These are phyloP conservation scores for Oplegnathus fasciatus DNA, from an alignment of 2,113 vertebrate genomes.

Conservation along the genomic window DNA sequence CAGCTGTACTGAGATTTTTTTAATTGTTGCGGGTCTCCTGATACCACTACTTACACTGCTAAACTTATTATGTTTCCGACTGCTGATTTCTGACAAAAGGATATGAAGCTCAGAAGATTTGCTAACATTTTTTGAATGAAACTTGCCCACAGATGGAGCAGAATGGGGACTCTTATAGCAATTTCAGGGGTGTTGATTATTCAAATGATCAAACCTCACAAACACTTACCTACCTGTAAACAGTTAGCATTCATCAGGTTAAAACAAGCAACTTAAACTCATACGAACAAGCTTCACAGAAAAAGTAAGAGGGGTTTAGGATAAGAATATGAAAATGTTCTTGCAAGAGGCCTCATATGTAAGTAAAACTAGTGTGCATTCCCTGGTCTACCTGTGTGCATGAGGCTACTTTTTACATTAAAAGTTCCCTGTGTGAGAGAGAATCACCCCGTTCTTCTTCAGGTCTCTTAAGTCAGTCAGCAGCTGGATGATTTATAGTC, in stretches of 20 bases:
- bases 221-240: background rate
- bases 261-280: background rate
- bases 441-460: background rate
- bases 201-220: background rate
- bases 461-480: conserved; percentile 20
- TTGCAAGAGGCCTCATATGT: conserved; percentile 24
- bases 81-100: background rate
- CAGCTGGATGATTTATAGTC: conserved; percentile 25
- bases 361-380: conserved; percentile 23
- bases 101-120: background rate
- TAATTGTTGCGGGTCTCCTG: background rate
- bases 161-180: no score
- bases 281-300: background rate
- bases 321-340: background rate
- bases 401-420: conserved; percentile 29
- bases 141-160: background rate
- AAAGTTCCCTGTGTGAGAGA: conserved; percentile 25
- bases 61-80: background rate
- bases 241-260: background rate
- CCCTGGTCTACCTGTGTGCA: conserved; percentile 23
- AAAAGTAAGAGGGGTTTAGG: background rate
- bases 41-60: background rate
- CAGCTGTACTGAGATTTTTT: background rate
- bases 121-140: background rate
- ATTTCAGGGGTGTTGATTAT: background rate